Percentiles rank a stretch among this genome's conserved stretches.
Evolutionary conservation across 2,797 vertebrate genomes (phyloP).

Genomic region (Hydrolagus colliei): DNA sequence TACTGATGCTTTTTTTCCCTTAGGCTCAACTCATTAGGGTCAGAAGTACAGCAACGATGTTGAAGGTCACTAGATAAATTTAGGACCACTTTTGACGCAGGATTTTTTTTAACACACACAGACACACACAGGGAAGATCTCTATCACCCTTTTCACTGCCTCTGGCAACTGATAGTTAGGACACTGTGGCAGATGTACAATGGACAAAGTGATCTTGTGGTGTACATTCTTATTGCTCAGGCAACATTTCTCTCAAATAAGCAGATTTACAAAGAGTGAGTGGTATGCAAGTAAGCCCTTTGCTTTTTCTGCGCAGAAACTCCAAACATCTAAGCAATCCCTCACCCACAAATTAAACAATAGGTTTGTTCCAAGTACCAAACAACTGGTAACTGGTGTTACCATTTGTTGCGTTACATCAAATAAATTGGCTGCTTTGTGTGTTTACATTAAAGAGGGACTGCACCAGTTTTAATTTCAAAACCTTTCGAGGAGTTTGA

Average conservation of each 20-base stretch:
- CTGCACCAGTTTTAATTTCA: constrained; percentile 15
- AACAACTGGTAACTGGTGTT: background rate
- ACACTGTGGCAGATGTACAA: constrained; percentile 47
- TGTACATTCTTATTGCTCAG: constrained; percentile 22
- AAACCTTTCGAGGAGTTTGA: constrained; percentile 16
- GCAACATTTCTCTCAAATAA: background rate
- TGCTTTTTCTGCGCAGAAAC: background rate
- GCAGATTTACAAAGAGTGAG: constrained; percentile 1
- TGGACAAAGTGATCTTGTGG: constrained; percentile 45
- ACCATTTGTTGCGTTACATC: constrained; percentile 10
- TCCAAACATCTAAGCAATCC: background rate
- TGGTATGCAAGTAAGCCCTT: background rate
- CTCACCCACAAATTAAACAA: constrained; percentile 8
- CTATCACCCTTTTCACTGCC: constrained; percentile 63
- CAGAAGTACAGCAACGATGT: constrained; percentile 67
- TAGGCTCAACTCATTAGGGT: constrained; percentile 79
- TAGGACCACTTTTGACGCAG: constrained; percentile 70
- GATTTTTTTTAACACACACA: constrained; percentile 47
- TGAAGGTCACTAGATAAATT: constrained; percentile 79
- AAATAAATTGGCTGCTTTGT: constrained; percentile 8
- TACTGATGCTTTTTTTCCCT: constrained; percentile 75
- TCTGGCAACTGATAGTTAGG: constrained; percentile 62
- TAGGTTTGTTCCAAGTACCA: background rate
- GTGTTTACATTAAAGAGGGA: constrained; percentile 14
- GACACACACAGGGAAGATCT: constrained; percentile 60